Conservation (phyloP, 2,113 vertebrate species). For the Glaucomys volans region DNA sequence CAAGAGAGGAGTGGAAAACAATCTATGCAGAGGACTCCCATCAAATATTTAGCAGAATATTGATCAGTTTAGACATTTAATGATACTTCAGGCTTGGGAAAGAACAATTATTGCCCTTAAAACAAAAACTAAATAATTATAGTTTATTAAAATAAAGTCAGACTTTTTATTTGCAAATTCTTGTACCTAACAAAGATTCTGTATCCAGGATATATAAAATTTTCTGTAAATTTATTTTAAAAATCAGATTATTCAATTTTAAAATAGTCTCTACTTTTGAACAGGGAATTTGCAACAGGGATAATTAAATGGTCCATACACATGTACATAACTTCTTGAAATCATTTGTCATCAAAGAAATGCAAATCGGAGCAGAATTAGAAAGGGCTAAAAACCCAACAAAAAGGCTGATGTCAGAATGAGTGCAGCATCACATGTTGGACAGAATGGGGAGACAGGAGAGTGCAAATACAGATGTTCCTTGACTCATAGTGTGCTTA, state of each 20-base stretch:
- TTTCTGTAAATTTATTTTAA: background rate
- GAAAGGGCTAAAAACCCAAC: background rate
- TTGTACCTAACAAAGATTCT: background rate
- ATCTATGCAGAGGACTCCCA: fast-evolving
- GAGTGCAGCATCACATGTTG: background rate
- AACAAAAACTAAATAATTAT: background rate
- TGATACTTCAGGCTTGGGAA: fast-evolving
- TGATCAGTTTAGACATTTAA: fast-evolving
- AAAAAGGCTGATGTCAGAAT: background rate
- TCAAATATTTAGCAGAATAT: background rate
- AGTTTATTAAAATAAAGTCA: background rate
- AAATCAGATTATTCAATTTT: background rate
- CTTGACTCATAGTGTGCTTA: background rate
- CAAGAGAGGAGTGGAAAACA: background rate
- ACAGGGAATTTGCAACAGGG: background rate
- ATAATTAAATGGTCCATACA: background rate
- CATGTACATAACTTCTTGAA: background rate
- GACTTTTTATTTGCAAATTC: background rate
- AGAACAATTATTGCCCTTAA: background rate
- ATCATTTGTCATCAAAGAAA: background rate
- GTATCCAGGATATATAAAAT: background rate
- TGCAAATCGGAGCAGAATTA: background rate
- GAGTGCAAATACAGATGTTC: background rate
- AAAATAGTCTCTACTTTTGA: background rate
- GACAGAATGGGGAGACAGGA: background rate